A percentile compares a stretch with the other conserved stretches of the same genome.
These are phyloP conservation scores for Taurulus bubalis DNA, from an alignment of 2,113 vertebrate species.

Conservation along the genomic window DNA sequence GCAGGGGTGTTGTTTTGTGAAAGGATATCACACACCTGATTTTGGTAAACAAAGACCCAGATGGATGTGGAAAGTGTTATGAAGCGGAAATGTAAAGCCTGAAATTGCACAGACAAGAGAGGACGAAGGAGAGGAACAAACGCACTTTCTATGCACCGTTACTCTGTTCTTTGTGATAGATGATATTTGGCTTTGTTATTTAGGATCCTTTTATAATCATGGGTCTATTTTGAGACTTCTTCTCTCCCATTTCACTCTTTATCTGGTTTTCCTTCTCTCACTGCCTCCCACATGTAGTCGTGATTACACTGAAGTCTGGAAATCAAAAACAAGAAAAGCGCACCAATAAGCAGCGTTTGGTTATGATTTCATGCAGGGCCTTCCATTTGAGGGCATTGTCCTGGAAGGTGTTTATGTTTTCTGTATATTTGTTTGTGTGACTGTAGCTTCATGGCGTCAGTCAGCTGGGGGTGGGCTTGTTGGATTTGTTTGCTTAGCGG, in stretches of 20 bases:
- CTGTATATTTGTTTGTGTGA: conserved; percentile 9
- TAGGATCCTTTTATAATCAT: conserved; percentile 60
- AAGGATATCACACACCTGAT: conserved; percentile 58
- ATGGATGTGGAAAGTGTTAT: conserved; percentile 55
- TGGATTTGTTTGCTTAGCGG: conserved; percentile 79
- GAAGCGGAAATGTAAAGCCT: conserved; percentile 46
- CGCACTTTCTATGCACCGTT: conserved; percentile 2
- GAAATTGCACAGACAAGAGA: conserved; percentile 28
- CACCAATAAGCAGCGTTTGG: conserved; percentile 17
- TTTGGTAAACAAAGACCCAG: conserved; percentile 58
- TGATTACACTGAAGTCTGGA: conserved; percentile 65
- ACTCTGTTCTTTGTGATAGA: conserved; percentile 24
- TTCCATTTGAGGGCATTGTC: neutral
- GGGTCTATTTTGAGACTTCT: conserved; percentile 66
- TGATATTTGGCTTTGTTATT: conserved; percentile 54
- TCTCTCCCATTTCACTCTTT: conserved; percentile 47
- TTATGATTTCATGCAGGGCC: conserved; percentile 15
- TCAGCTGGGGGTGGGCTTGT: conserved; percentile 59
- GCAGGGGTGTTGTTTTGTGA: conserved; percentile 58
- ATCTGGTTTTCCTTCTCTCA: conserved; percentile 57
- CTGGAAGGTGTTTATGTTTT: conserved; percentile 1
- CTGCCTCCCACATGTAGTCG: conserved; percentile 71
- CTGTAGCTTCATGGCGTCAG: conserved; percentile 69
- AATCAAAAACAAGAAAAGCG: conserved; percentile 56
- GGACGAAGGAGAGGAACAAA: conserved; percentile 24